Base-by-base conservation (phyloP, 1,140 invertebrate species). In the Papilio xuthus region DNA sequence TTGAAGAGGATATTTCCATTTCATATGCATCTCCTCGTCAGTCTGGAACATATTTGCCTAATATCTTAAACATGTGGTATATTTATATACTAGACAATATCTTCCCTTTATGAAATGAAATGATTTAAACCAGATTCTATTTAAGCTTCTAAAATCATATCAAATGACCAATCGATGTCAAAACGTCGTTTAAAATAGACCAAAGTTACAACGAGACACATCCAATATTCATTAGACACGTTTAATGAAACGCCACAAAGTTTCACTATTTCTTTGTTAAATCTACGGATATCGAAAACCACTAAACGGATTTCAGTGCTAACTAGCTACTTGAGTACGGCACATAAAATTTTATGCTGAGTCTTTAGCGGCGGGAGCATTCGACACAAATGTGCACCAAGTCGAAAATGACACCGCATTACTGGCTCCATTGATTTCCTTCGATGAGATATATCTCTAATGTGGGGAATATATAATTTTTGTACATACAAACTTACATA, bases 261-360 rank as follows among this genome's bases (percentile, higher is more conserved):
- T 3, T 13, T 56, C 18, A 23, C 74, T 60, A 76, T 63, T 20
- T 76, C 53, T 76, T 60, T 60, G 74, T 63, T 41, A 63, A 76
- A 60, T 63, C 74, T 41, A 76, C 20, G 4, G 74, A 76, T 76
- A 63, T 76, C 74, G 74, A 76, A 76, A 63, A 76, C 74, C 74
- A 63, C 74, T 76, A 76, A 76, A 76, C 53, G 74, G 74, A 76
- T 76, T 76, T 76, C 74, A 76, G 50, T 42, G 53, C 74, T 63
- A 76, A 63, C 74, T 60, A 37, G 74, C 74, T 76, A 32, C 74
- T 76, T 76, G 74, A 63, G 41, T 42, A 23, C 41, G 47, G 53
- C 9, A 42, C 56, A 76, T 76, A 76, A 76, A 76, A 76, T 76
- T 76, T 76, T 76, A 76, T 60, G 56, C 53, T 15, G 15, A 63